Evolutionary conservation across 92 coral and sea anemone genomes (phyloP), one percentile per base, ranked within the genome.

Genomic region (Ricordea florida): DNA sequence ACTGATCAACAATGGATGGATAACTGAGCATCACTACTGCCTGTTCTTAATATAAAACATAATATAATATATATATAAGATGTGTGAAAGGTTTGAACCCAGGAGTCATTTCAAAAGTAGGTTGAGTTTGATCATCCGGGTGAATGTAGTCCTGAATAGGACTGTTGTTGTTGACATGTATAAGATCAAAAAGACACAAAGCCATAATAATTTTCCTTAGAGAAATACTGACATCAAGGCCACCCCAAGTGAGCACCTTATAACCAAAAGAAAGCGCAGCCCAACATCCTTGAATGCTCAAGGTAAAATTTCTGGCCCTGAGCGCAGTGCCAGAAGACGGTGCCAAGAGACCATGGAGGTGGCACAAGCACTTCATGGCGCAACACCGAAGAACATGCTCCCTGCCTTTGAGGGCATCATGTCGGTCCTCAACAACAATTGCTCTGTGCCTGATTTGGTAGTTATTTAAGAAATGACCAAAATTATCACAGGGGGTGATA

Each of bases 331-430:
- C 43, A 30, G 76, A 57, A 18, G 62, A 30, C 9, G 10, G 29
- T 47, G 58, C 48, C 2, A 33, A 7, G 45, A 68, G 14, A 68
- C 51, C 26, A 1, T 11, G 5, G 1, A 50, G 2, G 76, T 62
- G 32, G 84, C 76, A 4, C 51, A 63, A 72, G 45, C 40, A 20
- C 56, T 78, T 45, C 84, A 78, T 78, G 84, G 84, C 27, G 84
- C 74, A 53, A 24, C 34, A 48, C 38, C 75, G 6, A 18, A 45
- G 21, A 79, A 79, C 62, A 79, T 79, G 85, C 25, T 50, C 16
- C 87, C 87, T 31, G 68, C 61, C 52, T 61, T 72, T 47, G 60
- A 18, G 40, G 87, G 82, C 18, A 34, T 72, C 56, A 28, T 74
- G 18, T 51, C 64, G 50, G 57, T 63, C 28, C 11, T 62, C n/a